Percentiles rank a stretch among this genome's conserved stretches.
These are phyloP conservation scores for Stegostoma tigrinum DNA, from an alignment of 2,113 vertebrate genomes.

Conservation along the genomic window DNA sequence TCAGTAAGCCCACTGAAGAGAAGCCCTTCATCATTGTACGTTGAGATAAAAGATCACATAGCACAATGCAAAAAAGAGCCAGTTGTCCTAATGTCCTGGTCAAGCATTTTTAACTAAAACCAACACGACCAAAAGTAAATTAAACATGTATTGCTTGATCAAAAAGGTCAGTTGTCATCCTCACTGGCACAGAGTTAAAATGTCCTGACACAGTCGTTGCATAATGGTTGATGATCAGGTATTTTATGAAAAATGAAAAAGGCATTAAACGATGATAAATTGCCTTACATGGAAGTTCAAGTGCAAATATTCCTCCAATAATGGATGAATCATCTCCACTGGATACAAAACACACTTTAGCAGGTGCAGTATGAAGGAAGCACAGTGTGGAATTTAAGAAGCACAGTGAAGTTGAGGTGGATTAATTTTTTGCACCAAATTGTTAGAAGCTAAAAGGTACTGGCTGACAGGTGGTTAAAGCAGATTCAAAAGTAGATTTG, in stretches of 20 bases:
- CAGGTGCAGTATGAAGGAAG: no score
- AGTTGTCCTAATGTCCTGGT: background rate
- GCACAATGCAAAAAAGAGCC: background rate
- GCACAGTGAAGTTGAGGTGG: background rate
- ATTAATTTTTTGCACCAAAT: background rate
- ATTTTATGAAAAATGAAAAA: background rate
- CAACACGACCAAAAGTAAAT: background rate
- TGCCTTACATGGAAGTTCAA: background rate
- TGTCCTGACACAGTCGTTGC: background rate
- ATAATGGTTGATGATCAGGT: background rate
- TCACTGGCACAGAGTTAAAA: background rate
- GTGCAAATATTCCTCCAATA: background rate
- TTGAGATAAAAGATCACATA: background rate
- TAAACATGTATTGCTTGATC: background rate
- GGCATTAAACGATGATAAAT: background rate
- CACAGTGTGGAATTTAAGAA: background rate
- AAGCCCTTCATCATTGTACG: background rate
- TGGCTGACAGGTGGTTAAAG: background rate
- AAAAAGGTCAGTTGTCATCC: background rate
- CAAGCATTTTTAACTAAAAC: background rate
- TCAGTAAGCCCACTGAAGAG: background rate
- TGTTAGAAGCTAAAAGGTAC: background rate
- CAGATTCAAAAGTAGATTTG: background rate
- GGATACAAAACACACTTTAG: background rate
- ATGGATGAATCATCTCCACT: background rate